These are phyloP conservation scores for Panthera tigris DNA, from an alignment of 2,113 vertebrate species.

Conservation along the genomic window DNA sequence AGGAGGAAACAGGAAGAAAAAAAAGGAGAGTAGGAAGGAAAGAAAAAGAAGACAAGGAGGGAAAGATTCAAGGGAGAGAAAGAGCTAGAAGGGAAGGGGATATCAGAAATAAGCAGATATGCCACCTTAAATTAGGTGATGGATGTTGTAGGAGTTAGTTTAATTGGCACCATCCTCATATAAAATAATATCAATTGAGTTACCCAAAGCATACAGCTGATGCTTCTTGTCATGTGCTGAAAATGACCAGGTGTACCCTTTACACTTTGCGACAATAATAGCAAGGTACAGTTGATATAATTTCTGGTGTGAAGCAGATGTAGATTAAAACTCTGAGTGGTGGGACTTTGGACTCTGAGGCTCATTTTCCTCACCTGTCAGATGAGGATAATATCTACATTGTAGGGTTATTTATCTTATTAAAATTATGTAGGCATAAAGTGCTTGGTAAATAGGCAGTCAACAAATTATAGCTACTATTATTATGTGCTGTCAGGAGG, in stretches of 20 bases:
- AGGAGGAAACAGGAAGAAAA: background rate
- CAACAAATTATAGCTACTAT: slow-evolving; percentile 27
- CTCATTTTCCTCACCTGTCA: slow-evolving; percentile 31
- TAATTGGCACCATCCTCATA: background rate
- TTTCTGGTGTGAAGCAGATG: background rate
- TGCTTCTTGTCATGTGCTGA: background rate
- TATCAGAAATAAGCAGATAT: slow-evolving; percentile 1
- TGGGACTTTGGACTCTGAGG: background rate
- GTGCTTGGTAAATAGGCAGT: slow-evolving; percentile 28
- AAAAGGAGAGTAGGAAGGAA: background rate
- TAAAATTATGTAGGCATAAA: slow-evolving; percentile 15
- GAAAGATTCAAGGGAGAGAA: background rate
- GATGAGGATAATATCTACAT: background rate
- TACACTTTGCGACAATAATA: background rate
- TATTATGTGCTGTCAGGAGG: background rate
- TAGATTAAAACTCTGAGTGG: background rate
- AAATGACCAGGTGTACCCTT: background rate
- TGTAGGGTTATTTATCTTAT: background rate
- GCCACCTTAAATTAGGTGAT: slow-evolving; percentile 10
- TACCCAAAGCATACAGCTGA: background rate
- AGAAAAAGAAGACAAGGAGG: background rate
- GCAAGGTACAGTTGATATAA: background rate
- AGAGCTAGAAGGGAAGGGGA: background rate
- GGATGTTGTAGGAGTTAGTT: background rate
- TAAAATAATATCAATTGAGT: slow-evolving; percentile 12